Conservation (phyloP, 2,113 vertebrate species). For the Pachyramphus minor region DNA sequence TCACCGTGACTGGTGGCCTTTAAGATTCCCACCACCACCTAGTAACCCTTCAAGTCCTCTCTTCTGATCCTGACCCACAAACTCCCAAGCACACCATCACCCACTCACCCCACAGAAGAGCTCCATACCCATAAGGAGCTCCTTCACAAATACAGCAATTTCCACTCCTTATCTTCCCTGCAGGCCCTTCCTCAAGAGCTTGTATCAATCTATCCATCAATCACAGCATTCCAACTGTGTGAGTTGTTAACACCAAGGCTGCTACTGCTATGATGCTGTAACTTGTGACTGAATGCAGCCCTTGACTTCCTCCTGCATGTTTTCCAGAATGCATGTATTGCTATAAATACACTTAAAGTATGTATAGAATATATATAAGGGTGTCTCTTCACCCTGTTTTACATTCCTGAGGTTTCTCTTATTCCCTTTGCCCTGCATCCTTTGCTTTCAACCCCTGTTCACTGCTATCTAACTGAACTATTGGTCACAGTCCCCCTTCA, state of each 20-base stretch:
- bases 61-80: neutral
- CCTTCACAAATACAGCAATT: neutral
- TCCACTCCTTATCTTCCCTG: neutral
- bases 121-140: fast-evolving
- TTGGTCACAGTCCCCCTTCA: neutral
- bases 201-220: neutral
- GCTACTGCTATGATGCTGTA: neutral
- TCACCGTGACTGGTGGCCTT: neutral
- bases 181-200: neutral
- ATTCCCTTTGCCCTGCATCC: neutral
- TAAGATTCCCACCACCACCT: neutral
- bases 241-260: neutral
- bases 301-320: neutral
- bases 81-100: neutral
- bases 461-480: neutral
- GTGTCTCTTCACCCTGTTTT: neutral
- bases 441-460: neutral
- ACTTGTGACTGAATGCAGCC: neutral
- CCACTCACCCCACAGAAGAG: neutral
- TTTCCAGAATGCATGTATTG: neutral
- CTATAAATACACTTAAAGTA: neutral
- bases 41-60: neutral
- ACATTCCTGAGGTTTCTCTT: neutral
- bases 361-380: neutral
- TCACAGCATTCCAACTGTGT: neutral